phyloP scores from a whole-genome alignment of 2,888 invertebrate species.

The Furcula furcula region DNA sequence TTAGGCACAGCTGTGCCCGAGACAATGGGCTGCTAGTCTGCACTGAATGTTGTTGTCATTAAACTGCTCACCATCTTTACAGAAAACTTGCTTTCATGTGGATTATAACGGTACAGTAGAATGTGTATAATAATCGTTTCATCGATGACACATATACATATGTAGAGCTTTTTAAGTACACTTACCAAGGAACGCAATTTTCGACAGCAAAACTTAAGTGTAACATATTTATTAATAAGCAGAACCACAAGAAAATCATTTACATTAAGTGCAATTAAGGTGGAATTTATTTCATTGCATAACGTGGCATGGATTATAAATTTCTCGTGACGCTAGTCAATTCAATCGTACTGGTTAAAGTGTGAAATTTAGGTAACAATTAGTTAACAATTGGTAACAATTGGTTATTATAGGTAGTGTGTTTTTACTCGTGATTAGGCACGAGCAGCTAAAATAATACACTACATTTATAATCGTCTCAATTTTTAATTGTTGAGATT shows the following conservation, averaged over 20 bases:
- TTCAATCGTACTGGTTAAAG: constrained; percentile 19
- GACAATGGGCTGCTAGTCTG: constrained; percentile 50
- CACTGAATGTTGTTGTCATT: constrained; percentile 51
- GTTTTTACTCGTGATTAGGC: too few species aligned
- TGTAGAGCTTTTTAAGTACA: constrained; percentile 15
- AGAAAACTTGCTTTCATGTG: constrained; percentile 16
- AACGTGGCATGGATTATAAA: constrained; percentile 21
- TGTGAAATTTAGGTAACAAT: constrained; percentile 18
- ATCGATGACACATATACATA: too few species aligned
- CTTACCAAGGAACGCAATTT: constrained; percentile 8
- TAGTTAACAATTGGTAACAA: too few species aligned
- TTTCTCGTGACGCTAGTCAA: constrained; percentile 22
- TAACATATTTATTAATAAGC: too few species aligned
- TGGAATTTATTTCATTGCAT: constrained; percentile 19
- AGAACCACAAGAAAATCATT: too few species aligned
- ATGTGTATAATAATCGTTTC: constrained; percentile 5
- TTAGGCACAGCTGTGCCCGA: constrained; percentile 52
- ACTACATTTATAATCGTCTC: too few species aligned
- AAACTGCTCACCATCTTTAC: constrained; percentile 29
- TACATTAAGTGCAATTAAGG: constrained; percentile 16
- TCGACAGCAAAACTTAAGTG: too few species aligned
- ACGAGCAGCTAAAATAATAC: too few species aligned
- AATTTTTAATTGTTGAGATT: constrained; percentile 21
- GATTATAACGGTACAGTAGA: constrained; percentile 15
- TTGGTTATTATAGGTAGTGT: too few species aligned